A percentile compares a stretch with the other conserved stretches of the same genome.
These are phyloP conservation scores for Microcebus lehilahytsara DNA, from an alignment of 2,113 vertebrate genomes.

Conservation along the genomic window DNA sequence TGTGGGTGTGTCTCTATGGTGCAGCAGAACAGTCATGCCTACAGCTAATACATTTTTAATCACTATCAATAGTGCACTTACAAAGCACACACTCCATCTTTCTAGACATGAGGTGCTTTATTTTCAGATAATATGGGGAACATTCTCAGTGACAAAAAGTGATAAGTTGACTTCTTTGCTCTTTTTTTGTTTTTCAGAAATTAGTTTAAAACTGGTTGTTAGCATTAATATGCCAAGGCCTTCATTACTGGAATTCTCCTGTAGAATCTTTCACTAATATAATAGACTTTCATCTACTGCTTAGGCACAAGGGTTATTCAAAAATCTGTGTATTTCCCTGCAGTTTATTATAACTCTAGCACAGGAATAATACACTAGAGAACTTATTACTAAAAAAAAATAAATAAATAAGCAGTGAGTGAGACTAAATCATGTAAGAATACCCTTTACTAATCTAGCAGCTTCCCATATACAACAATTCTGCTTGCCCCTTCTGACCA, in stretches of 20 bases:
- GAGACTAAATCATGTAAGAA: slow-evolving; percentile 14
- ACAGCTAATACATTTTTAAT: slow-evolving; percentile 37
- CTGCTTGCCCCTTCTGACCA: background rate
- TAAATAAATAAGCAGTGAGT: background rate
- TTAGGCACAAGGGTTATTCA: slow-evolving; percentile 33
- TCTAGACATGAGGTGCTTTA: background rate
- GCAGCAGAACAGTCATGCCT: background rate
- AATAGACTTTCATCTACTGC: background rate
- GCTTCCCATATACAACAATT: background rate
- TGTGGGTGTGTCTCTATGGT: background rate
- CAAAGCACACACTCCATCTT: background rate
- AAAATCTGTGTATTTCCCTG: slow-evolving; percentile 8
- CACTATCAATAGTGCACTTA: slow-evolving; percentile 7
- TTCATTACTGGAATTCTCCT: background rate
- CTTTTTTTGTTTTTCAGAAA: slow-evolving; percentile 21
- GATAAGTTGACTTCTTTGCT: slow-evolving; percentile 11
- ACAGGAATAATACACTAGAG: background rate
- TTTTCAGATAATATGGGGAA: slow-evolving; percentile 8
- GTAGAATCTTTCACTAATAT: slow-evolving; percentile 18
- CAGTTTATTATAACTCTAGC: background rate
- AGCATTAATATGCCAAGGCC: background rate
- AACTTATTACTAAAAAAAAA: slow-evolving; percentile 38
- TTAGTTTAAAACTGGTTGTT: slow-evolving; percentile 28
- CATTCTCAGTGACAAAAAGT: background rate
- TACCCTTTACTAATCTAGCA: slow-evolving; percentile 19